phyloP scores from a whole-genome alignment of 2,888 invertebrate genomes.

The Campaea margaritaria region DNA sequence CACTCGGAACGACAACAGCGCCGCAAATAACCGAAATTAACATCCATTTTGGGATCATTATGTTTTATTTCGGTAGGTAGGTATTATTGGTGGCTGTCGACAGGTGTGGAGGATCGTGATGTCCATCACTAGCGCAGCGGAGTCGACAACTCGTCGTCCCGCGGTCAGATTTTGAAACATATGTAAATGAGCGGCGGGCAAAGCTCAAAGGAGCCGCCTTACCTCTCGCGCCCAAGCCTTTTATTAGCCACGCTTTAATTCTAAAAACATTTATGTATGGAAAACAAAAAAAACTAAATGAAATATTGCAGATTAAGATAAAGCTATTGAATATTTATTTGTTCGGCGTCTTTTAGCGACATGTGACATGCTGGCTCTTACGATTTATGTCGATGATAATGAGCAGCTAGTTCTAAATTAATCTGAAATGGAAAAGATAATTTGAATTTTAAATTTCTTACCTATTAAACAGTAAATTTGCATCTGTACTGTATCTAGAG shows the following conservation, averaged over 20 bases:
- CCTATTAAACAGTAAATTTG: too few relatives aligned
- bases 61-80: slow-evolving; percentile 25
- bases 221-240: slow-evolving; percentile 66
- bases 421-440: slow-evolving; percentile 1
- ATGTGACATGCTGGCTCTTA: slow-evolving; percentile 26
- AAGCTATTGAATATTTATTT: slow-evolving; percentile 34
- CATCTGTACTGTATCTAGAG: too few relatives aligned
- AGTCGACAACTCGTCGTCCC: slow-evolving; percentile 52
- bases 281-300: slow-evolving; percentile 52
- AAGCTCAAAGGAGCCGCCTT: slow-evolving; percentile 66
- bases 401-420: slow-evolving; percentile 19
- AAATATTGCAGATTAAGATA: slow-evolving; percentile 53
- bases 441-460: not conserved
- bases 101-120: slow-evolving; percentile 44
- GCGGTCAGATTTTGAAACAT: slow-evolving; percentile 76
- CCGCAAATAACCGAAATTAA: slow-evolving; percentile 7
- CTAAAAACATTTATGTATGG: slow-evolving; percentile 52
- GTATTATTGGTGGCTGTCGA: slow-evolving; percentile 53
- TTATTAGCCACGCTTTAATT: slow-evolving; percentile 70
- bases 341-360: slow-evolving; percentile 31
- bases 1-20: slow-evolving; percentile 2
- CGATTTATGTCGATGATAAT: slow-evolving; percentile 26
- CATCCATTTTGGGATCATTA: not conserved
- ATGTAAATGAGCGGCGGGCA: slow-evolving; percentile 70
- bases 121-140: slow-evolving; percentile 58